phyloP scores from a whole-genome alignment of 2,113 vertebrate genomes.

The Suncus etruscus region DNA sequence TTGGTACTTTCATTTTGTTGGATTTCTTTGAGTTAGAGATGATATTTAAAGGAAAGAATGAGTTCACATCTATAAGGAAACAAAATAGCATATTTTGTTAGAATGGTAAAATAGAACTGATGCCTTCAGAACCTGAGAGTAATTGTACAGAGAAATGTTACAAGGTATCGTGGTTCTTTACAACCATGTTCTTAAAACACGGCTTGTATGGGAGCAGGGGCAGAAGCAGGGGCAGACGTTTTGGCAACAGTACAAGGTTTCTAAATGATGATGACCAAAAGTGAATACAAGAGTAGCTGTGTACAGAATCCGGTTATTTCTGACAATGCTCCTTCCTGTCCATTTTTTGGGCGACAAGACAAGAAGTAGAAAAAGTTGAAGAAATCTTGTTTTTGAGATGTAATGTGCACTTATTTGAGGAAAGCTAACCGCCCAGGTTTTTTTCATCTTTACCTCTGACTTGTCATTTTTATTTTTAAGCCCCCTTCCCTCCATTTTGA shows the following conservation, averaged over 20 bases:
- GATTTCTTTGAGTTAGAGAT: conserved; percentile 5
- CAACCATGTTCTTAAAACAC: too few species aligned
- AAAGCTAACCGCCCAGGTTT: background rate
- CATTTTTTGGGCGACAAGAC: too few species aligned
- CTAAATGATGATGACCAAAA: too few species aligned
- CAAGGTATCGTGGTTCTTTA: background rate
- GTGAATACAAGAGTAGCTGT: too few species aligned
- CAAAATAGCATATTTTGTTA: background rate
- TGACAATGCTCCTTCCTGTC: too few species aligned
- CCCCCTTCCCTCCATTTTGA: conserved; percentile 30
- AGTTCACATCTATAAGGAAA: conserved; percentile 15
- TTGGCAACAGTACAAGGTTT: too few species aligned
- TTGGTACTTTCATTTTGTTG: conserved; percentile 9
- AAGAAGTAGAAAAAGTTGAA: too few species aligned
- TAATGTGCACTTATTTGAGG: background rate
- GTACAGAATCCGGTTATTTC: too few species aligned
- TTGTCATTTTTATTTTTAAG: background rate
- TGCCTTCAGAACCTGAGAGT: background rate
- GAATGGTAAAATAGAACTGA: background rate
- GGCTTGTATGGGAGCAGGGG: too few species aligned
- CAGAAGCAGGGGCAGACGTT: too few species aligned
- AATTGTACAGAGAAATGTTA: background rate
- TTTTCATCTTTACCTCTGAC: background rate
- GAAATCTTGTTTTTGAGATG: background rate
- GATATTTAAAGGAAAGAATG: conserved; percentile 33